Conservation (phyloP, 2,797 vertebrate species). For the Sibirionetta formosa region DNA sequence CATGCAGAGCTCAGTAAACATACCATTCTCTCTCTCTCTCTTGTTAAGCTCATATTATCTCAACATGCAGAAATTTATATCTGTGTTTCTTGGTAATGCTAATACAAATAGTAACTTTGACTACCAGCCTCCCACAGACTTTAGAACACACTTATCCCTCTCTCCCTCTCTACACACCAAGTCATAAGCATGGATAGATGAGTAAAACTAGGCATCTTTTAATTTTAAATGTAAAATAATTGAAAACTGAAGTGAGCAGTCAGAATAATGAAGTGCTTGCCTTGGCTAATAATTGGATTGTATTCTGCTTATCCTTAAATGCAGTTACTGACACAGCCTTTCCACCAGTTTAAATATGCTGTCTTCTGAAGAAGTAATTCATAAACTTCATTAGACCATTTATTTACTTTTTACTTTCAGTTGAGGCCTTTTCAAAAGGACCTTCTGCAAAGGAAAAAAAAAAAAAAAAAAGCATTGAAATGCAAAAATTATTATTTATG, state of each 20-base stretch:
- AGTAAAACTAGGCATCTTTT: not conserved
- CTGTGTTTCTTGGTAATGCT: not conserved
- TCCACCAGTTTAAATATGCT: not conserved
- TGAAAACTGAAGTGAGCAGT: not conserved
- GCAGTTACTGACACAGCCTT: not conserved
- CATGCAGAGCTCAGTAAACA: not conserved
- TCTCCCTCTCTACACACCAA: not conserved
- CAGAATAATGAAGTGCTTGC: not conserved
- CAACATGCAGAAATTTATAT: not conserved
- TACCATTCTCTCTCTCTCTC: not conserved
- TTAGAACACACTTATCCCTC: not conserved
- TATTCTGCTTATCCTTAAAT: slow-evolving; percentile 13
- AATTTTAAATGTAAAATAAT: not conserved
- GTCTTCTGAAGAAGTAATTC: not conserved
- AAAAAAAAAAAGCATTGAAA: not conserved
- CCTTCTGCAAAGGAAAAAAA: fast-evolving
- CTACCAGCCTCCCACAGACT: not conserved
- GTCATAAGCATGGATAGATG: not conserved
- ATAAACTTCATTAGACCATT: not conserved
- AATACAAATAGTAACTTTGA: not conserved
- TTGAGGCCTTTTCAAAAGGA: not conserved
- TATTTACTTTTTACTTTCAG: not conserved
- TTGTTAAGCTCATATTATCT: not conserved
- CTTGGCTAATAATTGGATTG: not conserved
- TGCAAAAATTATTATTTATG: not conserved